Evolutionary conservation across 37 sponge, comb jelly and placozoan species (phyloP), one percentile per base, ranked within the genome.

Genomic region (Lycopodina hypogea): DNA sequence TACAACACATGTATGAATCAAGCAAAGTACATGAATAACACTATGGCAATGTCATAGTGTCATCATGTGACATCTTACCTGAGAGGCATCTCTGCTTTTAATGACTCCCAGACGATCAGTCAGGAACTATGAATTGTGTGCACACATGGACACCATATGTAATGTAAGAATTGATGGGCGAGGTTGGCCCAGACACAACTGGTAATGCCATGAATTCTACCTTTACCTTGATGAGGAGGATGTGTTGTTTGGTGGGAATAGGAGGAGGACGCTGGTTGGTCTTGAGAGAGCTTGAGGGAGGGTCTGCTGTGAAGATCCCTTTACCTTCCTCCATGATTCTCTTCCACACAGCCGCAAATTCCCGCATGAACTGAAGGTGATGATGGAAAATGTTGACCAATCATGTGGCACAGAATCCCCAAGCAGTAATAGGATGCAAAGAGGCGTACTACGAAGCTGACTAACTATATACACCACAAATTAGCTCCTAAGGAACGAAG

Each of bases 341-440:
- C 57, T 75, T 74, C 90, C 90, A 84, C n/a, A 58, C 86, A 37
- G 77, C 62, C 6, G 79, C 63, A 56, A 85, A 81, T 68, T 83
- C 82, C 3, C 64, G 68, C 83, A 84, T 68, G 24, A 81, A 78
- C 81, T 89, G 39, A 15, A 23, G 33, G 24, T 14, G 38, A 14
- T 33, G 33, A 78, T 19, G 14, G 18, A 60, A 45, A 72, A 53
- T 19, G 17, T 53, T 53, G 55, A 53, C n/a, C n/a, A n/a, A n/a
- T n/a, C n/a, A 17, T 53, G 55, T 17, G 17, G 12, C 55, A 53
- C 12, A 53, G 12, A 53, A 53, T 53, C 17, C 55, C 55, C 55
- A 53, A 53, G 17, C 55, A 11, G 35, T 41, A 35, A 12, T 6
- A 34, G 35, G 12, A 53, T 4, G n/a, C n/a, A n/a, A n/a, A n/a